These are phyloP conservation scores for Natator depressus DNA, from an alignment of 2,113 vertebrate species.

Conservation along the genomic window DNA sequence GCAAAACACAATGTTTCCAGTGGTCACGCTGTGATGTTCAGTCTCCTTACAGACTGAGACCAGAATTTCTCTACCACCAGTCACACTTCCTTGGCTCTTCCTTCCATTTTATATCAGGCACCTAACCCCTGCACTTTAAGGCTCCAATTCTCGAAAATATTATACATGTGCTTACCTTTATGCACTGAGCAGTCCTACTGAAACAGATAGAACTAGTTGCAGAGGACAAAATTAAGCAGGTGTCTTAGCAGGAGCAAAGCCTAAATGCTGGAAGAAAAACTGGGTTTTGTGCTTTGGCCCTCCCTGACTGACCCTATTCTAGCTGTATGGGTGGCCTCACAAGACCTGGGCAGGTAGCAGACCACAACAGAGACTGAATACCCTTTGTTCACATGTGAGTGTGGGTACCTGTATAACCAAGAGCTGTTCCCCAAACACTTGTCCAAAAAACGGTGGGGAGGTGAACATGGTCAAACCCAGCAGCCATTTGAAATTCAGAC, in stretches of 20 bases:
- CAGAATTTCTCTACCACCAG: background rate
- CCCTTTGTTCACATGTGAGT: background rate
- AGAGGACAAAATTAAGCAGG: background rate
- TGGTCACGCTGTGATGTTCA: background rate
- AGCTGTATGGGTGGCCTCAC: background rate
- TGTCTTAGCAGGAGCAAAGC: background rate
- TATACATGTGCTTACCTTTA: background rate
- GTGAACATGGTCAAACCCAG: background rate
- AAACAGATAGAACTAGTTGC: background rate
- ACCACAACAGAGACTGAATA: background rate
- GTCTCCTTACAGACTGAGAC: background rate
- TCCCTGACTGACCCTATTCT: background rate
- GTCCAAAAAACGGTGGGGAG: background rate
- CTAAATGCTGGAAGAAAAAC: background rate
- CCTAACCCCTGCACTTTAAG: background rate
- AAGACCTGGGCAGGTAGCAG: background rate
- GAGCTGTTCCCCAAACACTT: background rate
- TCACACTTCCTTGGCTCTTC: slow-evolving; percentile 6
- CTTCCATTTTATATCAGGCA: slow-evolving; percentile 18
- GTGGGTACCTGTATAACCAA: background rate
- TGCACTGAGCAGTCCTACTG: background rate
- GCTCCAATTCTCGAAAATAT: background rate
- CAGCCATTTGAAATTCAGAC: slow-evolving; percentile 10
- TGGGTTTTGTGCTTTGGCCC: background rate
- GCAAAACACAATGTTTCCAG: background rate